These are phyloP conservation scores for Dromas ardeola DNA, from an alignment of 2,113 vertebrate genomes.

Conservation along the genomic window DNA sequence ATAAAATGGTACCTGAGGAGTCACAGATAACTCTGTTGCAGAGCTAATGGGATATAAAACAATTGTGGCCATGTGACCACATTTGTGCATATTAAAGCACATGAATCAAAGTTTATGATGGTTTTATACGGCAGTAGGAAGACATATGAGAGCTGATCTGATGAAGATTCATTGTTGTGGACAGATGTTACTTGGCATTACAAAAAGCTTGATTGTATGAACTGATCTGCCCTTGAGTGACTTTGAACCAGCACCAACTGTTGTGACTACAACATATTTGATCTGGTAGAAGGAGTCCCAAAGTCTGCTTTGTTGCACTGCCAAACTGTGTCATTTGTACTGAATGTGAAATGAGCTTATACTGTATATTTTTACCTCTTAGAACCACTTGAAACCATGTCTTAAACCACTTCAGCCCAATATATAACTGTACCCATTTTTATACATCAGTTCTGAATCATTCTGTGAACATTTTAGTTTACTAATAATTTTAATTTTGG, in stretches of 20 bases:
- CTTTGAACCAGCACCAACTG: neutral
- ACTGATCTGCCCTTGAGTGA: neutral
- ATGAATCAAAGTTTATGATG: neutral
- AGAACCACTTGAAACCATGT: neutral
- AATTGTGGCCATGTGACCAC: rapidly evolving
- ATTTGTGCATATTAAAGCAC: neutral
- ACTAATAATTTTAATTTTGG: neutral
- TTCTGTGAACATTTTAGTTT: neutral
- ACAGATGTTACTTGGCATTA: neutral
- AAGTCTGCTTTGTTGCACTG: neutral
- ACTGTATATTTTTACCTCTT: neutral
- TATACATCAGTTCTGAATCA: neutral
- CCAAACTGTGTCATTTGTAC: neutral
- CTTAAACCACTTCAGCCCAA: neutral
- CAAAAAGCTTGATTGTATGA: neutral
- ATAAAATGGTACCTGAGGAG: neutral
- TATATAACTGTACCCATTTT: neutral
- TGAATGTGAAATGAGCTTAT: neutral
- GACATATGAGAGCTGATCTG: neutral
- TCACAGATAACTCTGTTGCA: neutral
- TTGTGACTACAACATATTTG: neutral
- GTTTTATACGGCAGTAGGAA: neutral
- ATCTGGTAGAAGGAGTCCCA: neutral
- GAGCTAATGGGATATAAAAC: neutral
- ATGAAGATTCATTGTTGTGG: neutral